Percentiles rank a stretch among this genome's conserved stretches.
Conservation (phyloP, 2,888 invertebrate genomes). For the Auanema sp. region DNA sequence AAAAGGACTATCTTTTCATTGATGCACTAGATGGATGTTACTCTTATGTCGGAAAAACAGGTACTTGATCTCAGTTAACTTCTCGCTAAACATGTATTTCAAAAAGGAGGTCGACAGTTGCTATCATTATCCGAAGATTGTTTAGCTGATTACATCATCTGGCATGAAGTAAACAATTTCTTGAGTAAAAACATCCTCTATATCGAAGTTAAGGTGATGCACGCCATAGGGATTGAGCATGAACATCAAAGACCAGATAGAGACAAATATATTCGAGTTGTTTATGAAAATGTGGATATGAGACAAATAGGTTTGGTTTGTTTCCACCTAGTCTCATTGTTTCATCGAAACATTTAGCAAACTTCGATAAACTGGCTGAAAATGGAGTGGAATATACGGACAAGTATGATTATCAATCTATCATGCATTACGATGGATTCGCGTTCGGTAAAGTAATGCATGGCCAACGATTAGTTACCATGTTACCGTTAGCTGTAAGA, state of each 20-base stretch:
- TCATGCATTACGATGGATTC: slow-evolving; percentile 58
- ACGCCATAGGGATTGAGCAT: slow-evolving; percentile 52
- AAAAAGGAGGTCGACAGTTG: slow-evolving; percentile 32
- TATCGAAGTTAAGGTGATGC: slow-evolving; percentile 29
- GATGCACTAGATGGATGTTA: slow-evolving; percentile 56
- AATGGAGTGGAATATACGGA: slow-evolving; percentile 42
- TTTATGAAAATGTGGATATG: slow-evolving; percentile 43
- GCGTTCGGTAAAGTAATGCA: slow-evolving; percentile 52
- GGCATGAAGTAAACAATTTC: slow-evolving; percentile 39
- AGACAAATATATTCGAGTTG: slow-evolving; percentile 40
- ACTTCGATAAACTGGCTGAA: slow-evolving; percentile 46
- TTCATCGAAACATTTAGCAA: slow-evolving; percentile 27
- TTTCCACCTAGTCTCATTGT: neutral
- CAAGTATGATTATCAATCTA: slow-evolving; percentile 48
- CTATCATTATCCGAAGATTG: slow-evolving; percentile 48
- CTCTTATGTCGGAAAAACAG: slow-evolving; percentile 55
- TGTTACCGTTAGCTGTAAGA: slow-evolving; percentile 47
- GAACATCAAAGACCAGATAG: slow-evolving; percentile 57
- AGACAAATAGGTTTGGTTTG: slow-evolving; percentile 38
- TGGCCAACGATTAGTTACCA: slow-evolving; percentile 46
- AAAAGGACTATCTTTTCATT: slow-evolving; percentile 49
- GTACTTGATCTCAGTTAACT: slow-evolving; percentile 11
- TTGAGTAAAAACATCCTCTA: neutral
- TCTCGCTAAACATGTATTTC: neutral
- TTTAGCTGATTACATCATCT: slow-evolving; percentile 52